Evolutionary conservation across 2,113 vertebrate genomes (phyloP).

Genomic region (Ophthalmolycus amberensis): DNA sequence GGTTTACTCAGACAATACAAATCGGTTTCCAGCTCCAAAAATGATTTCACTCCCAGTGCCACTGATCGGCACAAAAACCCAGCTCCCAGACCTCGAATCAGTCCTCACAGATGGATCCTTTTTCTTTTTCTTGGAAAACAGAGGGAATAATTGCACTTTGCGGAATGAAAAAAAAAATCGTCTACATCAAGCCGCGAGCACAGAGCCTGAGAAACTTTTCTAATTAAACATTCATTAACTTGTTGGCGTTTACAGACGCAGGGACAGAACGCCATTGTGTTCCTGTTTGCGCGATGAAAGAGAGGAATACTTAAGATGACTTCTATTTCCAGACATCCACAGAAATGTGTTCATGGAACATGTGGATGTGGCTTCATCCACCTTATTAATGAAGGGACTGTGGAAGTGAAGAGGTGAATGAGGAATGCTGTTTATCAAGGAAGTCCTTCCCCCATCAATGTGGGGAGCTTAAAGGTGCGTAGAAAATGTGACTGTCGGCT

Average conservation of each 20-base stretch:
- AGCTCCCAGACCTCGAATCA: constrained; percentile 30
- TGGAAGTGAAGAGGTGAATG: neutral
- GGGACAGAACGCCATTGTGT: constrained; percentile 13
- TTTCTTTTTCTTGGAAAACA: constrained; percentile 34
- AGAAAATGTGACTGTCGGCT: neutral
- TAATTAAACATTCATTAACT: constrained; percentile 62
- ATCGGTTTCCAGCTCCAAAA: constrained; percentile 38
- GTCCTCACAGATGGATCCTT: constrained; percentile 39
- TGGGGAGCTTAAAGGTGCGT: neutral
- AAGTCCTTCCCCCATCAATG: neutral
- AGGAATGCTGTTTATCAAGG: too few species aligned
- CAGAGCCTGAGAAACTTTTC: constrained; percentile 45
- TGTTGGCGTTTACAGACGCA: constrained; percentile 34
- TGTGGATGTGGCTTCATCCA: constrained; percentile 43
- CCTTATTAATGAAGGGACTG: neutral
- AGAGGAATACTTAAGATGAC: neutral
- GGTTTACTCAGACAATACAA: constrained; percentile 41
- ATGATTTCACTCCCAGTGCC: constrained; percentile 35
- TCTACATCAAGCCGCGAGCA: constrained; percentile 22
- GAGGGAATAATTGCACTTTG: constrained; percentile 37
- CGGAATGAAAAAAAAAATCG: neutral
- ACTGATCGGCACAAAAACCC: constrained; percentile 35
- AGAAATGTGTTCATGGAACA: neutral
- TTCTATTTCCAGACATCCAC: constrained; percentile 10
- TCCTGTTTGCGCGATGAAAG: neutral